phyloP scores from a whole-genome alignment of 2,113 vertebrate species.

The Oreotrochilus melanogaster region DNA sequence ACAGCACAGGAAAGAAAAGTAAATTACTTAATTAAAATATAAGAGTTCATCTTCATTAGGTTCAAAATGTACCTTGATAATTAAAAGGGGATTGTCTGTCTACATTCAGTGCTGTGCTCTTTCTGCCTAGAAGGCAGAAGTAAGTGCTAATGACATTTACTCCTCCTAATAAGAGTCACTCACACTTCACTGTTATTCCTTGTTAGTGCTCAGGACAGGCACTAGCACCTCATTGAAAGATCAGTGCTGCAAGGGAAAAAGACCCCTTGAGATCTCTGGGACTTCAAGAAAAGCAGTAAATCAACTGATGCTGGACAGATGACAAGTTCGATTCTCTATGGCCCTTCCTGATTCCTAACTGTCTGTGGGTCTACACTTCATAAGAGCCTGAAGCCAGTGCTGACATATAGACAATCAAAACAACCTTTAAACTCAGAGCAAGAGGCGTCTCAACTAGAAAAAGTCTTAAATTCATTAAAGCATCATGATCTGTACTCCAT shows the following conservation, averaged over 20 bases:
- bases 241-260: constrained; percentile 77
- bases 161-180: constrained; percentile 78
- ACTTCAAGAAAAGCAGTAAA: constrained; percentile 76
- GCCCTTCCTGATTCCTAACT: constrained; percentile 43
- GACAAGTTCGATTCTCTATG: constrained; percentile 72
- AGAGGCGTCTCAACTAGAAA: neutral
- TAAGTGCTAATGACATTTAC: constrained; percentile 80
- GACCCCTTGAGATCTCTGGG: constrained; percentile 66
- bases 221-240: constrained; percentile 80
- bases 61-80: constrained; percentile 46
- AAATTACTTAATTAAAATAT: constrained; percentile 73
- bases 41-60: constrained; percentile 40
- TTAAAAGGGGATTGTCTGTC: constrained; percentile 27
- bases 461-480: constrained; percentile 58
- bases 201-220: constrained; percentile 79
- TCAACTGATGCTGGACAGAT: constrained; percentile 74
- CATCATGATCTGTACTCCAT: constrained; percentile 6
- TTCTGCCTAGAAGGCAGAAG: constrained; percentile 68
- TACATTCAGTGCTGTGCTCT: constrained; percentile 48
- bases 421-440: constrained; percentile 13
- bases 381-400: constrained; percentile 51
- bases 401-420: constrained; percentile 68
- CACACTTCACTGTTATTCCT: constrained; percentile 77
- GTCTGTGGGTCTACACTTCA: constrained; percentile 48
- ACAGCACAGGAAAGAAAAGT: neutral